A percentile compares a stretch with the other conserved stretches of the same genome.
These are phyloP conservation scores for Zaprionus lachaisei DNA, from an alignment of 1,140 invertebrate genomes.

Conservation along the genomic window DNA sequence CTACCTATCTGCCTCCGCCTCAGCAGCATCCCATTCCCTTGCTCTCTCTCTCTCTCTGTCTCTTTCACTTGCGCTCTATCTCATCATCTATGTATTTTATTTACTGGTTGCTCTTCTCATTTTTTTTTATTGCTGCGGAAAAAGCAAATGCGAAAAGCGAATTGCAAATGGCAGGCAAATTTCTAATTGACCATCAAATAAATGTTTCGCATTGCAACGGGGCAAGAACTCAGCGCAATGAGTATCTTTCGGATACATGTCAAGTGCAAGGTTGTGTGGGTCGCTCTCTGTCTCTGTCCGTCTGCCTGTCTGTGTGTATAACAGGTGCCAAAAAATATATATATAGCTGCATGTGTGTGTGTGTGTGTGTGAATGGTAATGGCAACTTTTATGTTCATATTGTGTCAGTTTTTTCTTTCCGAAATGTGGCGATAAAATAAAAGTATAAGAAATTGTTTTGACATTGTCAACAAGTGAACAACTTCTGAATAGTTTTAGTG, in stretches of 20 bases:
- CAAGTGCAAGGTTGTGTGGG: conserved; percentile 28
- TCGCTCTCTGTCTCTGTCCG: not conserved
- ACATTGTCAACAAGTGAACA: conserved; percentile 70
- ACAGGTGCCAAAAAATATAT: conserved; percentile 42
- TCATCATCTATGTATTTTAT: conserved; percentile 61
- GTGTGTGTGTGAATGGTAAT: conserved; percentile 56
- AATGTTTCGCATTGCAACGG: conserved; percentile 64
- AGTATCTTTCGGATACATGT: conserved; percentile 29
- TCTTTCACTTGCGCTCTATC: conserved; percentile 26
- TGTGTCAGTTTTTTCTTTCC: conserved; percentile 41
- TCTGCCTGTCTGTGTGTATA: conserved; percentile 19
- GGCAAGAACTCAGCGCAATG: conserved; percentile 16
- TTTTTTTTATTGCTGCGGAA: conserved; percentile 57
- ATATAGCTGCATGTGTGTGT: conserved; percentile 28
- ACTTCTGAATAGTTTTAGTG: conserved; percentile 39
- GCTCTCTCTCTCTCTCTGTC: not conserved
- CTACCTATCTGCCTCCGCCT: not conserved
- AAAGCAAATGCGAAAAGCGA: conserved; percentile 52
- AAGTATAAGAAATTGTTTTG: conserved; percentile 56
- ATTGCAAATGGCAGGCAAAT: conserved; percentile 62
- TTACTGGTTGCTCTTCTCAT: conserved; percentile 51
- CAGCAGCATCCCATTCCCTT: not conserved
- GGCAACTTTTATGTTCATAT: conserved; percentile 67
- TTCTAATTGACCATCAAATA: conserved; percentile 76
- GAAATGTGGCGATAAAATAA: conserved; percentile 36